Evolutionary conservation across 1,140 invertebrate genomes (phyloP).

Genomic region (Pogonomyrmex californicus): DNA sequence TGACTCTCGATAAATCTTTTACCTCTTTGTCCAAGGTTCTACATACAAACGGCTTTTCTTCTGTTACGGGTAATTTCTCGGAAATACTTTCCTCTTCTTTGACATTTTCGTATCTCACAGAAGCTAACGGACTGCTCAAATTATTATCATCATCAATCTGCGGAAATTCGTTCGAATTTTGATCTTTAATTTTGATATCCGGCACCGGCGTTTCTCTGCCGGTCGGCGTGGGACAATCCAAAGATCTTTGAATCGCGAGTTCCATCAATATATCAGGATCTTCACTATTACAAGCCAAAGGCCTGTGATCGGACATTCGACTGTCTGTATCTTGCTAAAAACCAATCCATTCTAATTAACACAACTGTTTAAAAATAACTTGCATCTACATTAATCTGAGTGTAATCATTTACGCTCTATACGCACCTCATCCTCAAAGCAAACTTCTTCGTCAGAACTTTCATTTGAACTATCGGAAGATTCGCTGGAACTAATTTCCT

Average conservation of each 20-base stretch:
- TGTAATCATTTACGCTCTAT: not conserved
- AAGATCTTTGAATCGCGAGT: conserved; percentile 81
- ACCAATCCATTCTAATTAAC: conserved; percentile 45
- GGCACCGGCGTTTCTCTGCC: conserved; percentile 83
- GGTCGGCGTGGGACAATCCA: conserved; percentile 81
- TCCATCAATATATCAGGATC: conserved; percentile 84
- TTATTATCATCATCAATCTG: conserved; percentile 78
- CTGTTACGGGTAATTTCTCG: conserved; percentile 17
- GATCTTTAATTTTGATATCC: conserved; percentile 74
- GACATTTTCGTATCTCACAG: conserved; percentile 56
- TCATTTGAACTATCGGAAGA: conserved; percentile 82
- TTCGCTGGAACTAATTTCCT: conserved; percentile 82
- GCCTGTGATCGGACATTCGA: conserved; percentile 76
- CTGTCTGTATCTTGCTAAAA: conserved; percentile 80
- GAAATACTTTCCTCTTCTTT: conserved; percentile 58
- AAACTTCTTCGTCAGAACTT: conserved; percentile 84
- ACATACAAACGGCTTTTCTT: conserved; percentile 55
- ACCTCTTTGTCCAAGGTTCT: conserved; percentile 20
- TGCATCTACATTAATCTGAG: not conserved
- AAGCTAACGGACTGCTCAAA: conserved; percentile 32
- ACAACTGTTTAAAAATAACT: too few species aligned
- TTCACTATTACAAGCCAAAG: conserved; percentile 81
- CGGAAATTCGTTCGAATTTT: conserved; percentile 80
- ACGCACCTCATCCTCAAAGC: conserved; percentile 72
- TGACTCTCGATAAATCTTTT: not conserved